Evolutionary conservation across 2,888 invertebrate species (phyloP).

Genomic region (Sussaba pulchella): DNA sequence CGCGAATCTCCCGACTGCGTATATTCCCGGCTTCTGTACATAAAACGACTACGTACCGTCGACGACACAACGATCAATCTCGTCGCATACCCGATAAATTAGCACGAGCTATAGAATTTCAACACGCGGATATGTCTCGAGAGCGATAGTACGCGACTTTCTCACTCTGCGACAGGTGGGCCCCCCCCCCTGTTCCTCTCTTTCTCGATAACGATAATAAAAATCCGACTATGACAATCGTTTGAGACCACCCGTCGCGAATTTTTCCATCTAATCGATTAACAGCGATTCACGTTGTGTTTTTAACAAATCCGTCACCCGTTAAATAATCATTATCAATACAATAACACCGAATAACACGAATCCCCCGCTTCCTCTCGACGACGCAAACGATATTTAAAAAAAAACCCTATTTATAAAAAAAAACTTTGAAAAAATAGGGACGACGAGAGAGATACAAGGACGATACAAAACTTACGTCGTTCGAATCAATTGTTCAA

Average conservation of each 20-base stretch:
- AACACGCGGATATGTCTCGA: constrained; percentile 42
- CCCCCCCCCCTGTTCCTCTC: no score
- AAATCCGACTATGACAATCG: background rate
- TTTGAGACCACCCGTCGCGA: constrained; percentile 19
- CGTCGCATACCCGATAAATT: constrained; percentile 17
- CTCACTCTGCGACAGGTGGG: constrained; percentile 23
- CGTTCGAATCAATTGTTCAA: no score
- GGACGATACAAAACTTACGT: background rate
- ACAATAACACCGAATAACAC: constrained; percentile 13
- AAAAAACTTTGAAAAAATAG: constrained; percentile 1
- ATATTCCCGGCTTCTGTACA: background rate
- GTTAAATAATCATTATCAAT: constrained; percentile 7
- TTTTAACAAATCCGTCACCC: constrained; percentile 3
- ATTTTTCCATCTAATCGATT: constrained; percentile 2
- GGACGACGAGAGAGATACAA: background rate
- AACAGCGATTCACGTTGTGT: no score
- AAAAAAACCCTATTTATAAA: constrained; percentile 9
- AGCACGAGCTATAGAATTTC: constrained; percentile 31
- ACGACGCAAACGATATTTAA: constrained; percentile 1
- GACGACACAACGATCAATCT: constrained; percentile 10
- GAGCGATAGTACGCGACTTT: constrained; percentile 26
- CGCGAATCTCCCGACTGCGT: background rate
- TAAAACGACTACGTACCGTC: background rate
- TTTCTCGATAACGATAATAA: background rate
- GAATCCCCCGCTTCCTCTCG: background rate